A percentile compares a stretch with the other conserved stretches of the same genome.
phyloP scores from a whole-genome alignment of 1,140 invertebrate species.

The Stegodyphus mimosarum region DNA sequence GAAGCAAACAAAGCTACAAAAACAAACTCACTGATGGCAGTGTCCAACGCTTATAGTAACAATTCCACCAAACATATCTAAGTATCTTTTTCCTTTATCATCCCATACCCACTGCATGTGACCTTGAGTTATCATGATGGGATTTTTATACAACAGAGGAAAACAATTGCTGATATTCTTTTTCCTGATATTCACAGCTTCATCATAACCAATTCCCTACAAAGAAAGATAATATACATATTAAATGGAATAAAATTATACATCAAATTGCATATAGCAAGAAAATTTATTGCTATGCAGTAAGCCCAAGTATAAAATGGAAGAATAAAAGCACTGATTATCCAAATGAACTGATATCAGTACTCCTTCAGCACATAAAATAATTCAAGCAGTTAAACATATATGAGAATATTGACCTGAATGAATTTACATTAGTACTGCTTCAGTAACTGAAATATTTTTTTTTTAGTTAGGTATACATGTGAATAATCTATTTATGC shows the following conservation, averaged over 20 bases:
- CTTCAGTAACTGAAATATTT: no score
- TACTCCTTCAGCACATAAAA: neutral
- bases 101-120: conserved; percentile 94
- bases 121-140: conserved; percentile 86
- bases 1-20: no score
- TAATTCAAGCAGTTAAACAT: no score
- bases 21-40: conserved; percentile 88
- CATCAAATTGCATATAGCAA: neutral
- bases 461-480: no score
- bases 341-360: no score
- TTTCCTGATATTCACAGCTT: conserved; percentile 62
- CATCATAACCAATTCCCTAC: conserved; percentile 46
- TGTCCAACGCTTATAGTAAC: conserved; percentile 98
- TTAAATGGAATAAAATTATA: neutral
- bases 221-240: conserved; percentile 13
- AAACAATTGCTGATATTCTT: conserved; percentile 78
- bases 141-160: conserved; percentile 83
- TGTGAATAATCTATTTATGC: no score
- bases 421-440: no score
- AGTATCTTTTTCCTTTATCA: conserved; percentile 83
- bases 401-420: no score
- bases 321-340: neutral
- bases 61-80: conserved; percentile 96
- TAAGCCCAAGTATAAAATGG: neutral
- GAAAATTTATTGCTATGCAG: neutral